Conservation (phyloP, 2,888 invertebrate species). For the Tillus elongatus region DNA sequence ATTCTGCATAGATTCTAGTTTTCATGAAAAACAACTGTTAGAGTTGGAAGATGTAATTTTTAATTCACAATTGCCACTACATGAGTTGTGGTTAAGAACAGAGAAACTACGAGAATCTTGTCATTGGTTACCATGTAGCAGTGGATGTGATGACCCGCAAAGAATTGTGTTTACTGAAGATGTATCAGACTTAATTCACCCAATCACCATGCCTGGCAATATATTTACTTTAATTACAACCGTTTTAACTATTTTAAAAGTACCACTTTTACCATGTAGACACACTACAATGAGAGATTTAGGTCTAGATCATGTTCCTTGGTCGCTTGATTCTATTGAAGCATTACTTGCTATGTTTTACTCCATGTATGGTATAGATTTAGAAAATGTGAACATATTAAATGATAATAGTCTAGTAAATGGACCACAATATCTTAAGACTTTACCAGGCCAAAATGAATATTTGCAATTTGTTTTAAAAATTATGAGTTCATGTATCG, state of each 20-base stretch:
- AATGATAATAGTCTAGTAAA: conserved; percentile 44
- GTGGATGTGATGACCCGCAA: conserved; percentile 53
- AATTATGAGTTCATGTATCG: conserved; percentile 46
- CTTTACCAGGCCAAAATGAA: conserved; percentile 52
- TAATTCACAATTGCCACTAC: conserved; percentile 55
- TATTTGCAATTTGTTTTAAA: conserved; percentile 48
- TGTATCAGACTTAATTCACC: conserved; percentile 59
- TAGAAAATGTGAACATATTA: conserved; percentile 35
- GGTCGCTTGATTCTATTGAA: conserved; percentile 46
- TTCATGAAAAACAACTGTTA: conserved; percentile 45
- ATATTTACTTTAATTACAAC: conserved; percentile 52
- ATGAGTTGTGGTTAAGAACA: conserved; percentile 65
- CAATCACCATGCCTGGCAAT: conserved; percentile 50
- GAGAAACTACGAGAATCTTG: conserved; percentile 64
- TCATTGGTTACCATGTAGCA: conserved; percentile 56
- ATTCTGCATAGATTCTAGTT: conserved; percentile 27
- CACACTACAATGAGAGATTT: conserved; percentile 41
- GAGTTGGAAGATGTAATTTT: conserved; percentile 56
- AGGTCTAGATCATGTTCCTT: conserved; percentile 41
- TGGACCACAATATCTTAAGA: conserved; percentile 51
- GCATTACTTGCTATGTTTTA: conserved; percentile 41
- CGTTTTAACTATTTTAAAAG: conserved; percentile 50
- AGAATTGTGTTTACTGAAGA: conserved; percentile 56
- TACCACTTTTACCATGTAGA: conserved; percentile 48
- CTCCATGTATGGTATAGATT: conserved; percentile 33